Evolutionary conservation across 1,140 invertebrate species (phyloP).

Genomic region (Tetragnatha versicolor): DNA sequence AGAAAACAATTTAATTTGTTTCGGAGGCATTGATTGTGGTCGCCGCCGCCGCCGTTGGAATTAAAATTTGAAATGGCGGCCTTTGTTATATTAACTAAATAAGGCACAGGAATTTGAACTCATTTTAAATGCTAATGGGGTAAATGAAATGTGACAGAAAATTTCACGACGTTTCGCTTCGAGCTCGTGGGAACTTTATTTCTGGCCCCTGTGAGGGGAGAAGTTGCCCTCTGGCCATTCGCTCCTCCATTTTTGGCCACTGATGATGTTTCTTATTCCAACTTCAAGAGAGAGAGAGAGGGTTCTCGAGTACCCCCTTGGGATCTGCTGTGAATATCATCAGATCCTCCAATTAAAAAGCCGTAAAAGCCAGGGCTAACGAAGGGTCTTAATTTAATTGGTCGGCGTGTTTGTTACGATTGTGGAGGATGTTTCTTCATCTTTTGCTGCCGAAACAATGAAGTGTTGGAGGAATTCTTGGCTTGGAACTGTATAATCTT

Average conservation of each 20-base stretch:
- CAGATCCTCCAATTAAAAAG: no score
- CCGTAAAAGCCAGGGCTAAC: no score
- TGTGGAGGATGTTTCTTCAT: no score
- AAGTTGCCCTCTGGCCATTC: background rate
- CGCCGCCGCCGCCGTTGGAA: background rate
- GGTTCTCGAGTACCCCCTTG: no score
- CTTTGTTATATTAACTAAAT: slow-evolving; percentile 40
- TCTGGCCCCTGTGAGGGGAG: background rate
- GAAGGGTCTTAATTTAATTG: no score
- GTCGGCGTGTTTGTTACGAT: no score
- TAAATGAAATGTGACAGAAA: slow-evolving; percentile 50
- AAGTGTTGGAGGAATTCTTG: no score
- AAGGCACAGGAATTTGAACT: slow-evolving; percentile 45
- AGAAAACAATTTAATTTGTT: slow-evolving; percentile 54
- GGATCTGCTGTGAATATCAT: no score
- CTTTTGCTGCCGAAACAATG: no score
- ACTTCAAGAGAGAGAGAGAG: no score
- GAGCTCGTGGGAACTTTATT: slow-evolving; percentile 17
- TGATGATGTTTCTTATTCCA: no score
- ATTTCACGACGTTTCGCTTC: slow-evolving; percentile 4
- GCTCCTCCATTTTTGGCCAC: slow-evolving; percentile 12
- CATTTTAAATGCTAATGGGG: slow-evolving; percentile 49
- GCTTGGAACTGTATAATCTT: no score
- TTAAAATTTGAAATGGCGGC: slow-evolving; percentile 37
- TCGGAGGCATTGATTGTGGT: slow-evolving; percentile 38